These are phyloP conservation scores for Gobio occitaniae DNA, from an alignment of 2,797 vertebrate species.

Conservation along the genomic window DNA sequence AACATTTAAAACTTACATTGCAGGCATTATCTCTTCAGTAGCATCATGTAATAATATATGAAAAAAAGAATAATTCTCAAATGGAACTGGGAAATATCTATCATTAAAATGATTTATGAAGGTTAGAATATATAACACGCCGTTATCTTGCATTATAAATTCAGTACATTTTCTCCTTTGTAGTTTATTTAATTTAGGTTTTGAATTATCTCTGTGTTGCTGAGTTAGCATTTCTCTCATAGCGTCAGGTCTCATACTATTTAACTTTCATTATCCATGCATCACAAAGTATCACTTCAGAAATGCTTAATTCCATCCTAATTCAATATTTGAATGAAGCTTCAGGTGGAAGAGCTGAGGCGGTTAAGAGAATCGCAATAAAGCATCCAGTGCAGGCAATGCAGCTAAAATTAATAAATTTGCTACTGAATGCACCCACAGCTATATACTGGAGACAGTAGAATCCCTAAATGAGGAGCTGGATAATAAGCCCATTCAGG, in stretches of 20 bases:
- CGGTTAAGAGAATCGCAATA: constrained; percentile 78
- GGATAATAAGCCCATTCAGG: constrained; percentile 20
- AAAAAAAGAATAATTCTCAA: neutral
- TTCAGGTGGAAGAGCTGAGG: constrained; percentile 84
- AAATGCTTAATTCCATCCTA: constrained; percentile 26
- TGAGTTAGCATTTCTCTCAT: constrained; percentile 30
- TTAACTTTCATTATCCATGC: constrained; percentile 36
- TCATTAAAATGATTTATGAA: constrained; percentile 29
- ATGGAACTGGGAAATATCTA: neutral
- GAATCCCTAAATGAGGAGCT: neutral
- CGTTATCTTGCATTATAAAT: constrained; percentile 21
- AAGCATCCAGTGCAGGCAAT: constrained; percentile 74
- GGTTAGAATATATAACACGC: constrained; percentile 6
- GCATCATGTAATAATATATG: neutral
- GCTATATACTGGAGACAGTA: constrained; percentile 5
- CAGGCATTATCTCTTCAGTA: neutral
- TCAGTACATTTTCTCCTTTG: constrained; percentile 15
- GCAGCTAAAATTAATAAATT: constrained; percentile 6
- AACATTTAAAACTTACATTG: neutral
- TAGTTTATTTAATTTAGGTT: constrained; percentile 39
- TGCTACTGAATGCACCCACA: constrained; percentile 16
- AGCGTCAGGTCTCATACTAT: constrained; percentile 12
- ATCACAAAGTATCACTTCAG: constrained; percentile 30
- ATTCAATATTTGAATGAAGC: constrained; percentile 67
- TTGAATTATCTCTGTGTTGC: constrained; percentile 18